Evolutionary conservation across 2,888 invertebrate species (phyloP), one percentile per base, ranked within the genome.

Genomic region (Melieria picta): DNA sequence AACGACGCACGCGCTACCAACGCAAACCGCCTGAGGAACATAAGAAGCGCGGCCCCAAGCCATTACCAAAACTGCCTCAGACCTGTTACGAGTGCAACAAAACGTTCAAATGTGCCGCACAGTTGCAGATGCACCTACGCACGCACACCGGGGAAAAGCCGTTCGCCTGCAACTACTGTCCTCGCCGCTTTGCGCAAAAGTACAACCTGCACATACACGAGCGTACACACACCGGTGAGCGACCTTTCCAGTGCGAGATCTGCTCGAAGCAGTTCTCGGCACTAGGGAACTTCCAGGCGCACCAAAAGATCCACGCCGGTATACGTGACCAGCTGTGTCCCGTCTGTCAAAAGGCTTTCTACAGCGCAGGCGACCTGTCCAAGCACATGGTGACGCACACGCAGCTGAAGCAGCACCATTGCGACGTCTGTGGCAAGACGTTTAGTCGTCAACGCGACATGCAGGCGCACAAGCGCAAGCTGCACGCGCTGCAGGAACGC

Each of bases 181-280:
- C 89, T 0, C 87, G 90, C 11, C 84, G 89, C 6, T 91, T 91
- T 77, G 89, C 90, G 1, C 91, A 91, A 77, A 91, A 91, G 80
- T 90, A 91, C 78, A 91, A 91, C 79, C 84, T 91, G 0, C 89
- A 90, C 4, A 90, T 90, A 74, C 91, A 91, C 77, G 83, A 90
- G 30, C 85, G 91, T 4, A 87, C 89, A 1, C 91, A 91, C 74
- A 90, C 90, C 0, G 86, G 86, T 0, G 90, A 90, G 65, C 89
- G 89, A 72, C 91, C 91, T 0, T 91, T 90, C 77, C 90, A 91
- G 73, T 91, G 91, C 83, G 90, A 91, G 81, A 88, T 90, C 7
- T 91, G 91, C 82, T 90, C 90, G 66, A 91, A 91, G 81, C 88
- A 88, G 76, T 91, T 91, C 81, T 89, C 90, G 0, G 90, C 90